Percentiles rank a stretch among this genome's conserved stretches.
These are phyloP conservation scores for Zaprionus tsacasi DNA, from an alignment of 1,140 invertebrate genomes.

Conservation along the genomic window DNA sequence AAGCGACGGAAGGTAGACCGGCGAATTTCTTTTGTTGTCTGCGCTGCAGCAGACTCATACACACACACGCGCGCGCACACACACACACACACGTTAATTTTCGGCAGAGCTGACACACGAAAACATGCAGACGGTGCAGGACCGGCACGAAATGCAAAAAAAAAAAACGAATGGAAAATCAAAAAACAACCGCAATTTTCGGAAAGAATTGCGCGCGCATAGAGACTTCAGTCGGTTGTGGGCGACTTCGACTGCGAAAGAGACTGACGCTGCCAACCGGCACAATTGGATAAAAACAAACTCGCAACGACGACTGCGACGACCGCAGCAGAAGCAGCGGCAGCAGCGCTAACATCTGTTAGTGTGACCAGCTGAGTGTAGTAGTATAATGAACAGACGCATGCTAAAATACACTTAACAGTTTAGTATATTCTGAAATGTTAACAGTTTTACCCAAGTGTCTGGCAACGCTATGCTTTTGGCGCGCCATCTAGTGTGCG, in stretches of 20 bases:
- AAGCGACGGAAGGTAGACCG: conserved; percentile 47
- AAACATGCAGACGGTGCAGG: conserved; percentile 33
- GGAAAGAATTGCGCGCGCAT: conserved; percentile 49
- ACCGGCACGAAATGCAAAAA: conserved; percentile 58
- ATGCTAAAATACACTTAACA: neutral
- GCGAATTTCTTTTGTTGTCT: conserved; percentile 77
- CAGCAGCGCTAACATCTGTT: conserved; percentile 28
- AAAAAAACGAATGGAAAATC: conserved; percentile 8
- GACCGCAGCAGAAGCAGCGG: conserved; percentile 12
- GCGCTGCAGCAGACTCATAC: conserved; percentile 46
- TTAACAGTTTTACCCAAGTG: neutral
- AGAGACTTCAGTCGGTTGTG: conserved; percentile 45
- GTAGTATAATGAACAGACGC: neutral
- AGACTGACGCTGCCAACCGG: conserved; percentile 40
- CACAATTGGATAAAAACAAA: conserved; percentile 53
- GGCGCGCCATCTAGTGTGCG: conserved; percentile 10
- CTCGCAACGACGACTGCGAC: conserved; percentile 14
- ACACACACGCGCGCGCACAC: conserved; percentile 19
- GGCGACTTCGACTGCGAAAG: conserved; percentile 23
- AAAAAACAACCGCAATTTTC: conserved; percentile 30
- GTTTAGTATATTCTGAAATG: conserved; percentile 12
- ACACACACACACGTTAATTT: conserved; percentile 19
- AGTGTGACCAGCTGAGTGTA: conserved; percentile 22
- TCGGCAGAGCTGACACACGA: conserved; percentile 27
- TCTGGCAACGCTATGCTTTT: conserved; percentile 3